These are phyloP conservation scores for Ptychochromis oligacanthus DNA, from an alignment of 2,113 vertebrate genomes.

Conservation along the genomic window DNA sequence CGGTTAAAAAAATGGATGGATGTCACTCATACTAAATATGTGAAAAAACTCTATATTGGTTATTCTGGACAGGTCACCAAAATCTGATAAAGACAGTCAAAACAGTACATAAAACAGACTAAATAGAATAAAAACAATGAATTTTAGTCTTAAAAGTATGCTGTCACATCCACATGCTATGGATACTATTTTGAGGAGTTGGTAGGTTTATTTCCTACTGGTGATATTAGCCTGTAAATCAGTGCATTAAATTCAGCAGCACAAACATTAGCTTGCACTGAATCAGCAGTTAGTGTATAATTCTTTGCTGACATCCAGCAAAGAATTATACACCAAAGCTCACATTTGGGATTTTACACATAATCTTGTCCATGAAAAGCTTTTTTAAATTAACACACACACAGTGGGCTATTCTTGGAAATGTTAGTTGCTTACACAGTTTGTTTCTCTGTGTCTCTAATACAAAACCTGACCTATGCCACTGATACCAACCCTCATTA, in stretches of 20 bases:
- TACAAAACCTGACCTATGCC: conserved; percentile 4
- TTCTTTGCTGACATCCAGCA: neutral
- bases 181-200: conserved; percentile 12
- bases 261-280: neutral
- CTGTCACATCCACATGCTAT: conserved; percentile 11
- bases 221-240: neutral
- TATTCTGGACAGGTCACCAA: neutral
- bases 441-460: conserved; percentile 13
- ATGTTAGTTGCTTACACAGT: neutral
- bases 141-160: neutral
- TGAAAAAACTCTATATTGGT: too few relatives aligned
- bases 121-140: neutral
- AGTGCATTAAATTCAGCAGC: neutral
- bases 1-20: neutral
- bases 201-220: neutral
- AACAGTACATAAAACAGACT: neutral
- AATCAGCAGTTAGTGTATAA: neutral
- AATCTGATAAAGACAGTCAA: neutral
- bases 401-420: neutral
- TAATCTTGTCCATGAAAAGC: neutral
- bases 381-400: conserved; percentile 3
- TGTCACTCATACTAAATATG: neutral
- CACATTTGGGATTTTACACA: conserved; percentile 27
- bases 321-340: neutral
- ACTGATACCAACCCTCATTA: conserved; percentile 4